Base-by-base conservation (phyloP, 2,797 vertebrate species). In the Erpetoichthys calabaricus region DNA sequence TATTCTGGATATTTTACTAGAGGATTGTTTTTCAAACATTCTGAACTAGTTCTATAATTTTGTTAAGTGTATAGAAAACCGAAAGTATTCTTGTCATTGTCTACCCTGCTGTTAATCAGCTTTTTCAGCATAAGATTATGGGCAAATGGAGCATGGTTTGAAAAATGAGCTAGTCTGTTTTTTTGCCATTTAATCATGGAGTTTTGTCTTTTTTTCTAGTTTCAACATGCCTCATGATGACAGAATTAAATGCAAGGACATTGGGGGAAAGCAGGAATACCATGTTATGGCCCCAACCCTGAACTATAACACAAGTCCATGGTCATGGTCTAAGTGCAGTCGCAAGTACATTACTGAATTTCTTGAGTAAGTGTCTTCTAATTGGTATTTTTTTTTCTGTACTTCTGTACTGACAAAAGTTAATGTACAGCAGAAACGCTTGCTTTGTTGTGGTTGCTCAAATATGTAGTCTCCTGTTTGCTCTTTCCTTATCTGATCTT, bases 321-420 rank as follows among this genome's bases (percentile, higher is more conserved):
- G 95, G 95, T 90, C 91, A 46, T 98, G 94, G 95, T 98, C 95
- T 73, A 93, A 92, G 70, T 98, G 95, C 74, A 98, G 95, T 75
- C 91, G 91, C 75, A 98, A 96, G 73, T 94, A 97, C 64, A 94
- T 98, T 72, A 98, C 94, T 0, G 92, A 97, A 70, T 98, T 98
- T 75, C 82, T 98, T 8, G 94, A 98, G 95, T 98, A 85, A 71
- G 92, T 95, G 64, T 66, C 53, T 56, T 53, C 25, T 25, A 56
- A 4, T 58, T 59, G 6, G 7, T 44, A 57, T 45, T 44, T 7
- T 42, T 59, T 9, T 45, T 42, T 45, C 6, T 8, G 41, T 58
- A 47, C 5, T 46, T 47, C 45, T 59, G 58, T 7, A 45, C 25
- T 25, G 25, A 25, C 25, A 25, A 25, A 25, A 25, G 25, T 25